Percentiles rank a stretch among this genome's conserved stretches.
These are phyloP conservation scores for Scolanthus callimorphus DNA, from an alignment of 92 coral and sea anemone species.

Conservation along the genomic window DNA sequence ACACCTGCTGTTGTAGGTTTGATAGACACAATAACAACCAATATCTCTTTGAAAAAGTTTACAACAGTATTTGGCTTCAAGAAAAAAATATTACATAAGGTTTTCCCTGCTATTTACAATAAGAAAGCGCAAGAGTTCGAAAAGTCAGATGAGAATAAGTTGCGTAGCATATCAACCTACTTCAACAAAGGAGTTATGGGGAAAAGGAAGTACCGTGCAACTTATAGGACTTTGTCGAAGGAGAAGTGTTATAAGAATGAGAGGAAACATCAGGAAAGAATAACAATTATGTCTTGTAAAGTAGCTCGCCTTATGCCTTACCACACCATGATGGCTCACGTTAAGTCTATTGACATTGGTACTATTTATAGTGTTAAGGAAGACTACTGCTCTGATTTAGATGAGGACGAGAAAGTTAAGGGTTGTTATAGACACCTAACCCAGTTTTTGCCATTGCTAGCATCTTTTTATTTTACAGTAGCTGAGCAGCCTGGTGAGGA, in stretches of 20 bases:
- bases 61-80: slow-evolving; percentile 39
- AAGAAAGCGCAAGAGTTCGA: slow-evolving; percentile 39
- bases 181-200: slow-evolving; percentile 60
- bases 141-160: slow-evolving; percentile 27
- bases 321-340: slow-evolving; percentile 36
- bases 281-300: slow-evolving; percentile 44
- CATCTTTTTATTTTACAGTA: slow-evolving; percentile 46
- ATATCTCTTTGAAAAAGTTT: neutral
- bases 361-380: slow-evolving; percentile 29
- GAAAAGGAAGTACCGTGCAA: slow-evolving; percentile 50
- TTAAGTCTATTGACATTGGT: slow-evolving; percentile 57
- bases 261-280: slow-evolving; percentile 48
- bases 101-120: slow-evolving; percentile 63
- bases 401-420: slow-evolving; percentile 54
- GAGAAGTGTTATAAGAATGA: slow-evolving; percentile 38
- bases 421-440: slow-evolving; percentile 64
- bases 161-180: slow-evolving; percentile 58
- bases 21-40: slow-evolving; percentile 40
- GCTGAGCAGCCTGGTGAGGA: slow-evolving; percentile 39
- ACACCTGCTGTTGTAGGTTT: slow-evolving; percentile 58
- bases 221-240: slow-evolving; percentile 44
- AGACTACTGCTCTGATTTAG: slow-evolving; percentile 31
- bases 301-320: slow-evolving; percentile 68
- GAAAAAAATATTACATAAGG: slow-evolving; percentile 55
- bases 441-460: slow-evolving; percentile 65